phyloP scores from a whole-genome alignment of 2,797 vertebrate species.

The Sebastes cheni region DNA sequence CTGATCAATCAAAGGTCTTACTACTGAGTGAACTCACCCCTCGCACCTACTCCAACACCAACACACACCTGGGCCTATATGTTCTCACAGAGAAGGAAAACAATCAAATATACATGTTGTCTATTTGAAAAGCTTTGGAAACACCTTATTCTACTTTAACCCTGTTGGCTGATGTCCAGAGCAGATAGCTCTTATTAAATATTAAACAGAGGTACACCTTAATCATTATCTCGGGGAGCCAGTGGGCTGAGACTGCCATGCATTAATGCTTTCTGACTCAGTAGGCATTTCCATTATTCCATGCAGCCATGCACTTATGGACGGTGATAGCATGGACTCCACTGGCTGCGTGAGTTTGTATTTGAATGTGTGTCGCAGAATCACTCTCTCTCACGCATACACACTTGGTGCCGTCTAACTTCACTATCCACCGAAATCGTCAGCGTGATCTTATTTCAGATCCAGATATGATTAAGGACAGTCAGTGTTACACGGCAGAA shows the following conservation, averaged over 20 bases:
- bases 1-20: too few relatives aligned
- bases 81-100: too few relatives aligned
- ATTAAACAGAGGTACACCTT: constrained; percentile 79
- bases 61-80: too few relatives aligned
- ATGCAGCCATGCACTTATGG: constrained; percentile 50
- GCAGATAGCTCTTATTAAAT: constrained; percentile 80
- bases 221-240: constrained; percentile 78
- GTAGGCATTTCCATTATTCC: constrained; percentile 65
- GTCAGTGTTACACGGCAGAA: constrained; percentile 23
- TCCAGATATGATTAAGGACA: constrained; percentile 57
- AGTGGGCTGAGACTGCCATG: constrained; percentile 61
- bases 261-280: constrained; percentile 75
- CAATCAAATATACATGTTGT: constrained; percentile 19
- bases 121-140: constrained; percentile 59
- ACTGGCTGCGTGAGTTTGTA: neutral
- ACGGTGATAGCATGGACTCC: neutral
- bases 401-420: neutral
- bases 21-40: too few relatives aligned
- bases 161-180: constrained; percentile 76
- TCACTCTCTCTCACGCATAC: neutral
- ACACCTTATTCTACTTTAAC: constrained; percentile 65
- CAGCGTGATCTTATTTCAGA: constrained; percentile 31
- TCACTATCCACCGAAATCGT: constrained; percentile 34
- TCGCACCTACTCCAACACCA: too few relatives aligned
- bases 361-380: neutral